Base-by-base conservation (phyloP, 2,797 vertebrate genomes). In the Decapterus maruadsi region DNA sequence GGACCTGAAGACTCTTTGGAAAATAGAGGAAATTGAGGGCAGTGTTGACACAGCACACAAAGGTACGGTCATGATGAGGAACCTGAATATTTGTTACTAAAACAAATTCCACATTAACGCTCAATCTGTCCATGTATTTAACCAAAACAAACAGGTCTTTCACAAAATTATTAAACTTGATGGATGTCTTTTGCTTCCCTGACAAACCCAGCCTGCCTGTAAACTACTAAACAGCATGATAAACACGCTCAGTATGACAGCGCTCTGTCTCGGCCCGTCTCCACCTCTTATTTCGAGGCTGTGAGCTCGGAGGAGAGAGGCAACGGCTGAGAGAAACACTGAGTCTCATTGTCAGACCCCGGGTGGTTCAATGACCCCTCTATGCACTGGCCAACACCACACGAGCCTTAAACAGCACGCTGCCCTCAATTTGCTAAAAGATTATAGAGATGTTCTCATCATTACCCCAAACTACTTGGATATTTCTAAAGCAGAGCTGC, bases 301-400 rank as follows among this genome's bases (percentile, higher is more conserved):
- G 79, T 56, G 89, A 55, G 48, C 75, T 77, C 56, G 10, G 71
- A 19, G 19, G 68, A 77, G 62, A 76, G 64, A 87, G 70, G 83
- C 80, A 55, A 71, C 8, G 38, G 38, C 80, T 68, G 83, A 80
- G 42, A 73, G 26, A 26, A 92, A 94, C 92, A 94, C 82, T 90
- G 90, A 80, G 72, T 50, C 51, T 79, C 78, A 92, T 93, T 94
- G 93, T 94, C 78, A 72, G 45, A 59, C 50, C 7, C 8, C 26
- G 58, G 71, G 26, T 20, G 61, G 83, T 88, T 94, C 91, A 94
- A 93, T 92, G 90, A 89, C 77, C 85, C 87, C 68, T 92, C 89
- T 94, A 72, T 93, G 78, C 70, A 73, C 61, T 57, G 75, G 45
- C 77, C 74, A 83, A 67, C 64, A 77, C 1, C 26, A 26, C 74